Evolutionary conservation across 2,888 invertebrate species (phyloP), one percentile per base, ranked within the genome.

Genomic region (Heliconius ethilla): DNA sequence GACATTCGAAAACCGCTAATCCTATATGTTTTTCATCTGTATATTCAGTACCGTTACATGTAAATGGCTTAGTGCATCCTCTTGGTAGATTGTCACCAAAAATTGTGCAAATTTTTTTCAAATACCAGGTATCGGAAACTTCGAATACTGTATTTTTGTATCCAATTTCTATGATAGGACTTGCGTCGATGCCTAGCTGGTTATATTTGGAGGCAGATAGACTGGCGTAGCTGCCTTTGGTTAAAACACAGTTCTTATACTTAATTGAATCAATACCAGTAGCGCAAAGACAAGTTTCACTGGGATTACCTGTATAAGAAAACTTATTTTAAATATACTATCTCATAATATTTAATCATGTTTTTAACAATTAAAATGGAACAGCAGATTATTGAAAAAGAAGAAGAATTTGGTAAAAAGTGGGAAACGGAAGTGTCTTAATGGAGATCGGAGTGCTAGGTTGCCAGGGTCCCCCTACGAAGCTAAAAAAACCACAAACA

Each of bases 31-130:
- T 75, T 7, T 79, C 75, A 45, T 33, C 75, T 6, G 63, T 59
- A 22, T 45, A 6, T 18, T 80, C 80, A 9, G 84, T 85, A 1
- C 75, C 40, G 69, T 86, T 85, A 51, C 85, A 86, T 1, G 81
- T 72, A 22, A 85, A 85, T 0, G 88, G 88, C 25, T 85, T 85
- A 0, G 84, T 62, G 74, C 90, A 90, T 0, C 90, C 89, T 76
- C 87, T 82, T 0, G 90, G 90, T 3, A 81, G 79, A 27, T 85
- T 82, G 9, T 87, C 87, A 0, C 87, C 87, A 62, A 89, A 90
- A n/a, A 89, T 85, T 0, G 88, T 87, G 79, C 90, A 90, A 18
- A 89, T 88, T 75, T 89, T 88, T 82, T 87, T 86, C 59, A 90
- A 80, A 59, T 86, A 89, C 84, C 84, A 87, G 0, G 72, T 80